Base-by-base conservation (phyloP, 2,888 invertebrate genomes). In the Pristionchus entomophagus region DNA sequence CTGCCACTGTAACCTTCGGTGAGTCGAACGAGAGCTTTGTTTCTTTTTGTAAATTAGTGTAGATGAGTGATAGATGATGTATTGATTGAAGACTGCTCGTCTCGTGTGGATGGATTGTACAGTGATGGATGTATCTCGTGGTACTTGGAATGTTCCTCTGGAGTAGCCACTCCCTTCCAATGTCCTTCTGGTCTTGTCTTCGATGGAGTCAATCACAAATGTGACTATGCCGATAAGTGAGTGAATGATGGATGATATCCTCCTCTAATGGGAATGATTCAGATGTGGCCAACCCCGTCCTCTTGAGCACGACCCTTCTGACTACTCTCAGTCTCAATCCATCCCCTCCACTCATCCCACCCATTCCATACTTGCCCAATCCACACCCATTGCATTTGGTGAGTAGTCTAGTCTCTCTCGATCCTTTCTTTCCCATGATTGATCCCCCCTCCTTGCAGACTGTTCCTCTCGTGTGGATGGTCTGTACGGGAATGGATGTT, bases 211-310 rank as follows among this genome's bases (percentile, higher is more conserved):
- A 8, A 35, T 6, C 73, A 69, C n/a, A 14, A 6, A n/a, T 84
- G 84, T 38, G 51, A 84, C 1, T 84, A 73, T 22, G 32, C 65
- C 29, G 41, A 49, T n/a, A 84, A 49, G 83, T 84, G 22, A 41
- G n/a, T 56, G 56, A 10, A 17, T 32, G 65, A 6, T n/a, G n/a
- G n/a, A n/a, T n/a, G n/a, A n/a, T n/a, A n/a, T n/a, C n/a, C n/a
- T n/a, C 26, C 12, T 17, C 32, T 77, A 29, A 77, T 51, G 19
- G 4, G 38, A 73, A 73, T 51, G 56, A 17, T 83, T 59, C 0
- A 83, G 83, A 12, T 83, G 83, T 83, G 83, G 83, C 1, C 83
- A 83, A 22, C 62, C 59, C n/a, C 83, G 83, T 83, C 83, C 62
- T 8, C 59, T 83, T 22, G 83, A 83, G n/a, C 38, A 78, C 17